phyloP scores from a whole-genome alignment of 2,888 invertebrate genomes.

The Agrilus cyanescens region DNA sequence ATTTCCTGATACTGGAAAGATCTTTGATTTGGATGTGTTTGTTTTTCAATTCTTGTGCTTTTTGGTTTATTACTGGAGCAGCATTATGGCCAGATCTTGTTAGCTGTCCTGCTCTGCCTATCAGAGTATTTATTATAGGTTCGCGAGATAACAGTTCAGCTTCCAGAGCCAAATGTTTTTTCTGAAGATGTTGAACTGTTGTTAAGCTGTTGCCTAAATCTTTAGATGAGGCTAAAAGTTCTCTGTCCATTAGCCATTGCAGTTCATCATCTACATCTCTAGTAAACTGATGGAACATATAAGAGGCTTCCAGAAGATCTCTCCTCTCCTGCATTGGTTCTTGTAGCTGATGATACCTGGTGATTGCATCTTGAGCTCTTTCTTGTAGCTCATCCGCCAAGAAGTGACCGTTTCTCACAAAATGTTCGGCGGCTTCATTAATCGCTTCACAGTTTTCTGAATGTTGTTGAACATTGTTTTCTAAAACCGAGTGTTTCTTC shows the following conservation, averaged over 20 bases:
- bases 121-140: slow-evolving; percentile 63
- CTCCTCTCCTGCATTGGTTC: slow-evolving; percentile 85
- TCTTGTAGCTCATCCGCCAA: slow-evolving; percentile 77
- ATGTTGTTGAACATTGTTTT: slow-evolving; percentile 75
- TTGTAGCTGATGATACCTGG: slow-evolving; percentile 48
- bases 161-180: slow-evolving; percentile 87
- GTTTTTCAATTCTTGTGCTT: slow-evolving; percentile 55
- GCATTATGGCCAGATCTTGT: slow-evolving; percentile 79
- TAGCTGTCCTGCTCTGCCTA: slow-evolving; percentile 66
- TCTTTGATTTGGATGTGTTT: slow-evolving; percentile 61
- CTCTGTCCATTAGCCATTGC: slow-evolving; percentile 77
- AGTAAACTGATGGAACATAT: slow-evolving; percentile 76
- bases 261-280: slow-evolving; percentile 88
- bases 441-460: slow-evolving; percentile 70
- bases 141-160: slow-evolving; percentile 81
- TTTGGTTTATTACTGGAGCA: slow-evolving; percentile 55
- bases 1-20: slow-evolving; percentile 55
- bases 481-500: slow-evolving; percentile 70
- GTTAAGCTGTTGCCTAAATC: slow-evolving; percentile 49
- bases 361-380: slow-evolving; percentile 54
- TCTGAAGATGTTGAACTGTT: slow-evolving; percentile 79
- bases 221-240: slow-evolving; percentile 54
- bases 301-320: slow-evolving; percentile 86
- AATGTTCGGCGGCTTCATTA: slow-evolving; percentile 66
- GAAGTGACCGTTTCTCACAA: slow-evolving; percentile 74